Evolutionary conservation across 2,797 vertebrate genomes (phyloP), one percentile per base, ranked within the genome.

Genomic region (Erithacus rubecula): DNA sequence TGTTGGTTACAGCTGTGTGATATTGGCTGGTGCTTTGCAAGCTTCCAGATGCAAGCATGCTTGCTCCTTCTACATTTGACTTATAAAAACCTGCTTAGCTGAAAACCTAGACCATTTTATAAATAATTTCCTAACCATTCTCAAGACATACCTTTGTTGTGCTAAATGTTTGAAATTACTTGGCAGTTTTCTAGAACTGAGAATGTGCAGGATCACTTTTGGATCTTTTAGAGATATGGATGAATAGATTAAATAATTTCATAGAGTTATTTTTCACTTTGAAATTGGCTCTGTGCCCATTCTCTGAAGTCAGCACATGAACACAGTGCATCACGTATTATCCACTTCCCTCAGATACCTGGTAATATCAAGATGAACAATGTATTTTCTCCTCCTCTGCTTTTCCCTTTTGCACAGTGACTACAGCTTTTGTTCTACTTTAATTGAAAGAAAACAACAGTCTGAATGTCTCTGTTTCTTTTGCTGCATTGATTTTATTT

Each of bases 271-370:
- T 89, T 90, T 87, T 90, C 18, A 24, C 26, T 81, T 83, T 41
- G 83, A 60, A 63, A 80, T 29, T 11, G 13, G 32, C 67, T 76
- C 71, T 29, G 6, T 43, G 41, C 41, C 32, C 15, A 16, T 55
- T 69, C 41, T 56, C 23, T 62, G 34, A 85, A 85, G 60, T 23
- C 79, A 80, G 71, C n/a, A 21, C 34, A 15, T 29, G 51, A 80
- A 60, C 41, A 60, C 6, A 44, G 18, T 4, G 15, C 0, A 0
- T 41, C 60, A 71, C 0, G 0, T 55, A 22, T 37, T 89, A 83
- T 89, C 51, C 1, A 0, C 20, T 83, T 83, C 27, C 27, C 53
- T 91, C 27, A 36, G 18, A 76, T 80, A 37, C 46, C 7, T 68
- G 43, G 10, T 64, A 37, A 29, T 58, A 51, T 39, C 30, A 74